Evolutionary conservation across 2,797 vertebrate species (phyloP).

Genomic region (Peromyscus melanophrys): DNA sequence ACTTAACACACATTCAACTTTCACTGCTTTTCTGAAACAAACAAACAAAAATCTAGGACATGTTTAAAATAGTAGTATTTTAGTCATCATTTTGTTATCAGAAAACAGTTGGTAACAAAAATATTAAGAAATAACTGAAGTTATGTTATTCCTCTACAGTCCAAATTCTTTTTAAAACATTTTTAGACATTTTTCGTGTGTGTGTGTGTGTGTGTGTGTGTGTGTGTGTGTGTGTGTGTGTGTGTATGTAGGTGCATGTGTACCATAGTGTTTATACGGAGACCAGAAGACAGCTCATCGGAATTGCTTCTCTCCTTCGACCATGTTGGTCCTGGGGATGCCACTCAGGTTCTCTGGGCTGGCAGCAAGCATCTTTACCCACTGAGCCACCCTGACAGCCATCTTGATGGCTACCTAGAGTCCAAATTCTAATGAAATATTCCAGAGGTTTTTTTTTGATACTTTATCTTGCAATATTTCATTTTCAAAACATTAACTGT

Average conservation of each 20-base stretch:
- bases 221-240: background rate
- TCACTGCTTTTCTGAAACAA: conserved; percentile 92
- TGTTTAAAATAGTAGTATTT: conserved; percentile 89
- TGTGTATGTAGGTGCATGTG: too few relatives aligned
- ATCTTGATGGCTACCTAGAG: background rate
- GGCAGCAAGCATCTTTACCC: background rate
- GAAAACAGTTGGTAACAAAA: conserved; percentile 84
- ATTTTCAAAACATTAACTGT: conserved; percentile 80
- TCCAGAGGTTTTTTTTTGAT: conserved; percentile 66
- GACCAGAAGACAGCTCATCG: background rate
- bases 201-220: background rate
- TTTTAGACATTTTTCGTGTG: background rate
- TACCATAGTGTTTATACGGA: background rate
- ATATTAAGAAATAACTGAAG: conserved; percentile 84
- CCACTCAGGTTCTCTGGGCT: background rate
- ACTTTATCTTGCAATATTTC: conserved; percentile 73
- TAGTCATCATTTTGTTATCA: conserved; percentile 87
- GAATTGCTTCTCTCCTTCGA: background rate
- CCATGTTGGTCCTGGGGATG: too few relatives aligned
- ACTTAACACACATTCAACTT: conserved; percentile 90
- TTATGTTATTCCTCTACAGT: conserved; percentile 87
- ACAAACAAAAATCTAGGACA: conserved; percentile 90
- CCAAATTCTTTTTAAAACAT: conserved; percentile 49
- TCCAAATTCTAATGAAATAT: conserved; percentile 65
- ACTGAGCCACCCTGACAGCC: background rate